Evolutionary conservation across 2,888 invertebrate genomes (phyloP).

Genomic region (Harmothoe impar): DNA sequence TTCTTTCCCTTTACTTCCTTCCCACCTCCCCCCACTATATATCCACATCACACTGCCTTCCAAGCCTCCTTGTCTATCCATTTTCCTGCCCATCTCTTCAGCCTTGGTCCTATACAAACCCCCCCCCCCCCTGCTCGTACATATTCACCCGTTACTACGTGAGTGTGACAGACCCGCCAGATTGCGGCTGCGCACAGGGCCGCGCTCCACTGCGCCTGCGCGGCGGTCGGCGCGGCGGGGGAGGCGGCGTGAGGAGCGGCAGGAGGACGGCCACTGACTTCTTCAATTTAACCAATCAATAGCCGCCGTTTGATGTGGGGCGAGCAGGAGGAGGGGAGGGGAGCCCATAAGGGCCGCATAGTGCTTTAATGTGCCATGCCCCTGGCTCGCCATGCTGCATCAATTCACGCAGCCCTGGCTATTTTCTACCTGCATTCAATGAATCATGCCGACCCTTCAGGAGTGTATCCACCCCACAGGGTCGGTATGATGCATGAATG

Average conservation of each 20-base stretch:
- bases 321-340: background rate
- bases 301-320: slow-evolving; percentile 41
- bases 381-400: background rate
- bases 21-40: background rate
- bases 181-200: slow-evolving; percentile 23
- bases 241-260: background rate
- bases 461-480: no score
- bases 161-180: slow-evolving; percentile 46
- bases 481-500: no score
- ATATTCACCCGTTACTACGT: slow-evolving; percentile 38
- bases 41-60: background rate
- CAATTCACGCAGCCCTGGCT: background rate
- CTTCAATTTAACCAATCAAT: slow-evolving; percentile 61
- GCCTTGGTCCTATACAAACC: background rate
- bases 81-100: background rate
- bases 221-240: slow-evolving; percentile 35
- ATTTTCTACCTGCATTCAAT: no score
- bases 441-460: no score
- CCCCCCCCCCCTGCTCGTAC: background rate
- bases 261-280: slow-evolving; percentile 56
- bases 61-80: background rate
- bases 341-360: background rate
- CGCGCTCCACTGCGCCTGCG: slow-evolving; percentile 57
- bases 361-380: no score
- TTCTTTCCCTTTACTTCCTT: background rate